Base-by-base conservation (phyloP, 2,888 invertebrate species). In the Drosophila merina region DNA sequence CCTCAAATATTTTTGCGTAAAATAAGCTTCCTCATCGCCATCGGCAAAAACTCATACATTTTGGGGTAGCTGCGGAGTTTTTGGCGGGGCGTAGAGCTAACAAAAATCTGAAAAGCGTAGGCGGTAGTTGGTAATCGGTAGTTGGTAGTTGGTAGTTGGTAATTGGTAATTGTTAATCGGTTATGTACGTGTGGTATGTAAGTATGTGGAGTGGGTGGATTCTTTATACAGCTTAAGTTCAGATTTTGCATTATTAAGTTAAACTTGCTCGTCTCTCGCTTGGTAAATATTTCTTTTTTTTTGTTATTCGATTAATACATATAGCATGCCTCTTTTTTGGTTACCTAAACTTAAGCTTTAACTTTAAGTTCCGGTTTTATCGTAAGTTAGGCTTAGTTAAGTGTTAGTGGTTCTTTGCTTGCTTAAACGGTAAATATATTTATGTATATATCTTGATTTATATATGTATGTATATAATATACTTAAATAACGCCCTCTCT, bases 371-470 rank as follows among this genome's bases (percentile, higher is more conserved):
- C 75, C 72, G 66, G 55, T 77, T 70, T 77, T 57, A 85, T 72
- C 79, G 76, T 83, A 85, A 76, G 70, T 85, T 76, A 80, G 76
- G 79, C 77, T 82, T 86, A 79, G 77, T 86, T 86, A 87, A 79
- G 84, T 85, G 77, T 86, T 76, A 86, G 88, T 87, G 87, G 87
- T 87, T 83, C 87, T 87, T 84, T 86, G 86, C 82, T 86, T 85
- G 78, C 85, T 86, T 86, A 87, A 70, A 74, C 67, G 57, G 74
- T 81, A 81, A 63, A 62, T 85, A 78, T 80, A 74, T 75, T 52
- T 71, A 55, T 58, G 58, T 72, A 67, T 69, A 42, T 30, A 63
- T 68, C 69, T 20, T 20, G 55, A 57, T 83, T 74, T 77, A 74
- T 77, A 36, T 69, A 59, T 70, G 30, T 70, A 56, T 59, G 36